These are phyloP conservation scores for Orthosia gothica DNA, from an alignment of 2,888 invertebrate genomes.

Conservation along the genomic window DNA sequence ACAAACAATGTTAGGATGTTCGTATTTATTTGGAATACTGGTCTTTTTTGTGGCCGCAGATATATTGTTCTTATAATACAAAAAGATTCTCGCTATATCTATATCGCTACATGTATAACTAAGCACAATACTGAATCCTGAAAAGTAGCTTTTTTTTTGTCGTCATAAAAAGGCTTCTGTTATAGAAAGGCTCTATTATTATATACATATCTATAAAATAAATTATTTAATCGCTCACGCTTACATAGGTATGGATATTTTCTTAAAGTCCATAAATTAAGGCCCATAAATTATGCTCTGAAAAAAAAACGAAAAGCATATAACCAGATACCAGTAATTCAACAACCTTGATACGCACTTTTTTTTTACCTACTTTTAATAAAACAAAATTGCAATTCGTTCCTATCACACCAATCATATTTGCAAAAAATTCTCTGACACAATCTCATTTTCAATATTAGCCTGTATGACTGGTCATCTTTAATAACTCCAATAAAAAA, in stretches of 20 bases:
- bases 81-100: background rate
- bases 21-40: too few species aligned
- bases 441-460: slow-evolving; percentile 1
- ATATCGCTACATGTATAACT: accelerated
- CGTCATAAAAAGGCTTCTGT: background rate
- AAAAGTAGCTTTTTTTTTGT: background rate
- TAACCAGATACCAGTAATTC: background rate
- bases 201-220: too few species aligned
- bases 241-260: too few species aligned
- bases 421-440: slow-evolving; percentile 22
- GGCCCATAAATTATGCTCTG: too few species aligned
- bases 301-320: background rate
- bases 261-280: background rate
- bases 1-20: background rate
- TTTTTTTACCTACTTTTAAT: slow-evolving; percentile 22
- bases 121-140: background rate
- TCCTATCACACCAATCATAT: slow-evolving; percentile 15
- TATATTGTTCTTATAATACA: background rate
- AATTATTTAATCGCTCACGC: background rate
- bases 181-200: too few species aligned
- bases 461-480: slow-evolving; percentile 8
- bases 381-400: slow-evolving; percentile 5
- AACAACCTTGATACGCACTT: slow-evolving; percentile 17
- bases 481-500: slow-evolving; percentile 12
- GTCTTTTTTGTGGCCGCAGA: background rate